Evolutionary conservation across 2,113 vertebrate genomes (phyloP).

Genomic region (Lasiurus borealis): DNA sequence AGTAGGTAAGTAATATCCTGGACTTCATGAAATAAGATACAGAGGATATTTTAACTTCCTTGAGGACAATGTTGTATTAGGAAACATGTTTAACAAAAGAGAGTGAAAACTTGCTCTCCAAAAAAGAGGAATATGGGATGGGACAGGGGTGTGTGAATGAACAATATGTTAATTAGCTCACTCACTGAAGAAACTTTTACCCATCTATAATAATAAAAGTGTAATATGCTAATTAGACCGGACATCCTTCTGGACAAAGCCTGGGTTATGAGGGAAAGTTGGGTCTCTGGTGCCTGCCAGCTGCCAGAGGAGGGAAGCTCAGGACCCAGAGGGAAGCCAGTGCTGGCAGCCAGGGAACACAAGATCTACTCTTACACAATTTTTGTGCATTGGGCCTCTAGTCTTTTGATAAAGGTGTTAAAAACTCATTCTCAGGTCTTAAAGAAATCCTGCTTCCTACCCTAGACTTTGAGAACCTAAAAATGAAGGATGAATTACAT

Average conservation of each 20-base stretch:
- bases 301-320: too few species aligned
- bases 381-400: too few species aligned
- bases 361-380: too few species aligned
- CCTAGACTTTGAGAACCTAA: background rate
- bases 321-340: too few species aligned
- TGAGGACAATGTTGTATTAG: background rate
- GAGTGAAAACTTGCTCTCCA: background rate
- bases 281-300: too few species aligned
- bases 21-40: background rate
- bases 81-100: background rate
- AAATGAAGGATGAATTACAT: background rate
- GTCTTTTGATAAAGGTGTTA: background rate
- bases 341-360: too few species aligned
- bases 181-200: slow-evolving; percentile 26
- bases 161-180: background rate
- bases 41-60: background rate
- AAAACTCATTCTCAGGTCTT: background rate
- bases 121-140: background rate
- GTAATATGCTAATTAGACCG: too few species aligned
- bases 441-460: background rate
- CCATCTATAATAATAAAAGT: too few species aligned
- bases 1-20: background rate
- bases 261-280: too few species aligned
- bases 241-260: too few species aligned
- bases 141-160: too few species aligned